Conservation (phyloP, 2,113 vertebrate genomes). For the Acanthochromis polyacanthus region DNA sequence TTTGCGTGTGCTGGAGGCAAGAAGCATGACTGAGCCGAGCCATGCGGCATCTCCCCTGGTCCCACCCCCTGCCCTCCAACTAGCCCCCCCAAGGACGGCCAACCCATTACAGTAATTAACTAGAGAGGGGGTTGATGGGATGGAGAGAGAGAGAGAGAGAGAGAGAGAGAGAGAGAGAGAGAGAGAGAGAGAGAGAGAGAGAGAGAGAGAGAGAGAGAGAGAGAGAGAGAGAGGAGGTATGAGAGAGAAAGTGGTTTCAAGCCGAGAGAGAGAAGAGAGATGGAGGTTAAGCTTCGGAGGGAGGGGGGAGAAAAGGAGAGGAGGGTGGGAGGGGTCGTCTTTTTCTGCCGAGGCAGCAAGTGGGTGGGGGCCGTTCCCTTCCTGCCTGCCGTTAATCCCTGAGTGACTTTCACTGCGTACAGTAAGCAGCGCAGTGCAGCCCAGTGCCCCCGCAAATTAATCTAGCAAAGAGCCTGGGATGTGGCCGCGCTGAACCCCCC, state of each 20-base stretch:
- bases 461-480: conserved; percentile 81
- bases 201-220: conserved; percentile 16
- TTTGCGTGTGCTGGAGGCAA: conserved; percentile 28
- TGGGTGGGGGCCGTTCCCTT: conserved; percentile 59
- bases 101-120: conserved; percentile 82
- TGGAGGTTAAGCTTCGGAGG: conserved; percentile 48
- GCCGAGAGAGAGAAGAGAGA: conserved; percentile 36
- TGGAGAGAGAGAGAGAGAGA: conserved; percentile 53
- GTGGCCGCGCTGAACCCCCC: conserved; percentile 52
- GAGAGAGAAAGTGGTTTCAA: conserved; percentile 58
- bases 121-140: conserved; percentile 68
- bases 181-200: conserved; percentile 37
- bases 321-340: neutral
- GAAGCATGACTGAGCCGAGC: conserved; percentile 59
- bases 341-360: conserved; percentile 80
- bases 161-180: conserved; percentile 16
- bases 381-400: conserved; percentile 79
- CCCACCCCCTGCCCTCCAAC: conserved; percentile 62
- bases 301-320: neutral
- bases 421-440: conserved; percentile 69
- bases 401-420: conserved; percentile 83
- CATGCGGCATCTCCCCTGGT: conserved; percentile 44
- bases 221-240: conserved; percentile 29
- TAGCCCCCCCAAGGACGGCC: conserved; percentile 71
- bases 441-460: conserved; percentile 79